These are phyloP conservation scores for Latrodectus geometricus DNA, from an alignment of 1,140 invertebrate species.

Conservation along the genomic window DNA sequence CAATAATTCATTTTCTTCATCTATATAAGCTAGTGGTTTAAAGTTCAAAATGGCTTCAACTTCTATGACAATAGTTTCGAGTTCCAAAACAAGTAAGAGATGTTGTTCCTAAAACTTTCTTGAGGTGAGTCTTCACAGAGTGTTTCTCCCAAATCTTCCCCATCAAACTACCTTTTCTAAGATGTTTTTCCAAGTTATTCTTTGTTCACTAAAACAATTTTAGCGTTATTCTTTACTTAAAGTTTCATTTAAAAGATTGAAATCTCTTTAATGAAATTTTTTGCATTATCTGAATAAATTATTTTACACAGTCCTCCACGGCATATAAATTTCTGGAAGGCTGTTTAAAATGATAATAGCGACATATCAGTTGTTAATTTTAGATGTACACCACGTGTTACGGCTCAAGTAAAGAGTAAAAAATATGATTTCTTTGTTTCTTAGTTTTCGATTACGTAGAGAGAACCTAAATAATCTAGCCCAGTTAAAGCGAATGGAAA, in stretches of 20 bases:
- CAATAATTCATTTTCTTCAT: constrained; percentile 65
- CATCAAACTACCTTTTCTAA: not conserved
- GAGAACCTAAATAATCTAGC: constrained; percentile 10
- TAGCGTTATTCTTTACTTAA: constrained; percentile 62
- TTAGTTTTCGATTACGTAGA: not conserved
- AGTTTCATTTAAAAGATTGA: constrained; percentile 64
- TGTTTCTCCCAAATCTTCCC: constrained; percentile 62
- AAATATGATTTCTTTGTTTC: not conserved
- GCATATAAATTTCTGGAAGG: constrained; percentile 66
- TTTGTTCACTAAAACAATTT: not conserved
- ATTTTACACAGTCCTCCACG: constrained; percentile 64
- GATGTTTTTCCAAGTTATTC: constrained; percentile 58
- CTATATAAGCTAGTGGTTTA: constrained; percentile 67
- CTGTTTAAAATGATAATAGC: constrained; percentile 65
- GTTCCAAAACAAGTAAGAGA: constrained; percentile 65
- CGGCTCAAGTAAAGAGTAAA: not conserved
- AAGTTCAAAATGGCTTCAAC: constrained; percentile 68
- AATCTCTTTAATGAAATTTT: constrained; percentile 66
- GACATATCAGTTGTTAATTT: constrained; percentile 66
- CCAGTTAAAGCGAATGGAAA: constrained; percentile 7
- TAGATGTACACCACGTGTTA: constrained; percentile 67
- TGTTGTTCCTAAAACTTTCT: constrained; percentile 6
- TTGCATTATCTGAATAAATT: constrained; percentile 68
- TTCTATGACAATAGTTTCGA: constrained; percentile 63
- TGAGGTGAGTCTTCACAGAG: constrained; percentile 54